phyloP scores from a whole-genome alignment of 2,797 vertebrate species.

The Coccyzus lansbergi region DNA sequence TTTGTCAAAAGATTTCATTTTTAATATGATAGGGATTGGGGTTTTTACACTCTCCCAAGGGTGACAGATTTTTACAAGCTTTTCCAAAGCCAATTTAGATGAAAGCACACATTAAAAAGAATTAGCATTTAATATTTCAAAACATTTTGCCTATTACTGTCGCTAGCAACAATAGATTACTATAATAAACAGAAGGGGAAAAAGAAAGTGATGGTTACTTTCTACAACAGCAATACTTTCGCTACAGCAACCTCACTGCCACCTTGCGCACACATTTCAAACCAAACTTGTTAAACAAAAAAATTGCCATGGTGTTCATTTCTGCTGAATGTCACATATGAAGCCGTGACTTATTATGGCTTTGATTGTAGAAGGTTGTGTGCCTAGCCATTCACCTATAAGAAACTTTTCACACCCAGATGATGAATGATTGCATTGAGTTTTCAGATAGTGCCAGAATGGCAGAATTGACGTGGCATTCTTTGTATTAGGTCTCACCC shows the following conservation, averaged over 20 bases:
- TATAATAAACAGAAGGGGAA: neutral
- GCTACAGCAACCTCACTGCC: neutral
- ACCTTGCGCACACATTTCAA: neutral
- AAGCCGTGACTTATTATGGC: neutral
- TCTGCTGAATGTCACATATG: neutral
- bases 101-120: neutral
- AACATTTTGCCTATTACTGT: neutral
- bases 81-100: conserved; percentile 65
- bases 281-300: fast-evolving
- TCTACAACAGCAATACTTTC: neutral
- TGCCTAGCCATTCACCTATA: neutral
- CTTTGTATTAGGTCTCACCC: neutral
- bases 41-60: neutral
- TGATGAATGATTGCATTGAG: neutral
- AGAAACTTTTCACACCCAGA: neutral
- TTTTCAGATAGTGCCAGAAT: neutral
- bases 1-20: conserved; percentile 35
- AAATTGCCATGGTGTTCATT: neutral
- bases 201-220: neutral
- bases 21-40: neutral
- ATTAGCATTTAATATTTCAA: neutral
- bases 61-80: conserved; percentile 23
- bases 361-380: neutral
- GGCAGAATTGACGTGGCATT: neutral
- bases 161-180: neutral